These are phyloP conservation scores for Hemistola chrysoprasaria DNA, from an alignment of 2,888 invertebrate species.

Conservation along the genomic window DNA sequence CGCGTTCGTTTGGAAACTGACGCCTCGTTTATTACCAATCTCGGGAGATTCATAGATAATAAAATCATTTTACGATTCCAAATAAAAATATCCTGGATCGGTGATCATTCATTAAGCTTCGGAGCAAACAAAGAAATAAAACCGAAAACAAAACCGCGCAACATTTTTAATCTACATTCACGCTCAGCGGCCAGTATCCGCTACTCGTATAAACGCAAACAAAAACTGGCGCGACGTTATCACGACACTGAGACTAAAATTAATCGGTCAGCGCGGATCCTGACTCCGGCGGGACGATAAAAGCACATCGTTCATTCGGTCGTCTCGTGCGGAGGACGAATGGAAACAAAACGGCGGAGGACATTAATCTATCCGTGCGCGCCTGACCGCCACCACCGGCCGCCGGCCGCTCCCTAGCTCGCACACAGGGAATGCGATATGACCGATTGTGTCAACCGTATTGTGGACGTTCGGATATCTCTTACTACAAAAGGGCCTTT, in stretches of 20 bases:
- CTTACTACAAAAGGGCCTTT: neutral
- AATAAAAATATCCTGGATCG: no score
- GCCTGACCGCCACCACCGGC: slow-evolving; percentile 8
- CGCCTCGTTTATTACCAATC: slow-evolving; percentile 18
- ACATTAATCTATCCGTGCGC: slow-evolving; percentile 33
- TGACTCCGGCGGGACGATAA: slow-evolving; percentile 28
- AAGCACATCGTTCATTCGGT: slow-evolving; percentile 31
- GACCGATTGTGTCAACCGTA: slow-evolving; percentile 10
- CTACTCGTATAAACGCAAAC: slow-evolving; percentile 9
- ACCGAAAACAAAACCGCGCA: slow-evolving; percentile 14
- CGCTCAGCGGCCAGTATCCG: slow-evolving; percentile 19
- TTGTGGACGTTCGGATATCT: slow-evolving; percentile 7
- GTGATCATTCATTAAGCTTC: slow-evolving; percentile 9
- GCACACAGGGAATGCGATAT: slow-evolving; percentile 21
- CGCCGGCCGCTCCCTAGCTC: slow-evolving; percentile 11
- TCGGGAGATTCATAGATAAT: neutral
- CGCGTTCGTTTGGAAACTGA: slow-evolving; percentile 14
- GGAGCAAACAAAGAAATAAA: slow-evolving; percentile 12
- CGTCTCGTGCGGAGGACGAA: slow-evolving; percentile 33
- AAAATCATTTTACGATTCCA: neutral
- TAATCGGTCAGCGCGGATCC: slow-evolving; percentile 27
- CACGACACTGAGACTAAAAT: slow-evolving; percentile 27
- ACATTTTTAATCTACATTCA: slow-evolving; percentile 19
- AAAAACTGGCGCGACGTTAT: slow-evolving; percentile 24
- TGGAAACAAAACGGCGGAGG: slow-evolving; percentile 35